Base-by-base conservation (phyloP, 2,113 vertebrate genomes). In the Larimichthys polyactis region DNA sequence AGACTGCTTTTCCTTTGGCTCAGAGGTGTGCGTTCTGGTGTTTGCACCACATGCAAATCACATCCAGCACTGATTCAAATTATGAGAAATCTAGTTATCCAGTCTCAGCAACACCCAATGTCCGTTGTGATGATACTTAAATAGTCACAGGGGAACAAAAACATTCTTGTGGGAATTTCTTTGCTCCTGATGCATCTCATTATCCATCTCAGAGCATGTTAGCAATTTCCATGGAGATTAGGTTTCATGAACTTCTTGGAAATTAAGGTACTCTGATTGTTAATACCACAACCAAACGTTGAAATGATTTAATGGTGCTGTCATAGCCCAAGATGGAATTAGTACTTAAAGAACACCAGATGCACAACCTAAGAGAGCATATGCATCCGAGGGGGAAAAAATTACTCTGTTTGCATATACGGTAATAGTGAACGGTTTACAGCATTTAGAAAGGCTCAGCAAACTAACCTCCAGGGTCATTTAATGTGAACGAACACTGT, bases 301-400 rank as follows among this genome's bases (percentile, higher is more conserved):
- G 15, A 77, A 64, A 14, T 74, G 17, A 52, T 82, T 79, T 63
- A 68, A 72, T 32, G 57, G 14, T 71, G 73, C 29, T 75, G 24
- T 78, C 63, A 83, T 58, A 11, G 44, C 64, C 46, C 63, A 71
- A 72, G 24, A 82, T 72, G 46, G 44, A 78, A 64, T 78, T 59
- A 80, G 59, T 40, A 17, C 19, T 57, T 80, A 83, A 87, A 86
- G 16, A 79, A 62, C 81, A 83, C 43, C 76, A 90, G 69, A 81
- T 88, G 75, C 44, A 14, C 15, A 71, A 51, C 11, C 46, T 43
- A 46, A 54, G 36, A 36, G 17, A 77, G 43, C 49, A 8, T 22
- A 11, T 77, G 36, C 10, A 58, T 71, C 29, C 57, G 52, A 83
- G 77, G 77, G 27, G 27, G 2, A 83, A 86, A 44, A 43, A 73